Conservation (phyloP, 1,140 invertebrate species). For the Rhyacophila brunnea region DNA sequence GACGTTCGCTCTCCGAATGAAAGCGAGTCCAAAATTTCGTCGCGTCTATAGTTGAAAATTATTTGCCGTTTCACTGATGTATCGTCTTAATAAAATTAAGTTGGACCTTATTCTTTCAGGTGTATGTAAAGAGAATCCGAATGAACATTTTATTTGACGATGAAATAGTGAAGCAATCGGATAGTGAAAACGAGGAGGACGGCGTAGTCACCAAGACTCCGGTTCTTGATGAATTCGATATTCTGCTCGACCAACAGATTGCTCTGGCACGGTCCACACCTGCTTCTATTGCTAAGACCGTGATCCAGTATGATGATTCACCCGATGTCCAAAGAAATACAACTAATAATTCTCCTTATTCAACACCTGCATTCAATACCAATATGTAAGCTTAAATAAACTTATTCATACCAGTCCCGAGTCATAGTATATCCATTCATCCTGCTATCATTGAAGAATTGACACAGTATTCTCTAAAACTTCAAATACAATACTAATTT, state of each 20-base stretch:
- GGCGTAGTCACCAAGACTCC: constrained; percentile 34
- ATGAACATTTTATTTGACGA: constrained; percentile 43
- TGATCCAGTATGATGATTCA: constrained; percentile 1
- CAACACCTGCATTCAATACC: neutral
- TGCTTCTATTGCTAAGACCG: constrained; percentile 5
- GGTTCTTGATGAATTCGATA: constrained; percentile 49
- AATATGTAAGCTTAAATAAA: neutral
- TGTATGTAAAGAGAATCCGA: constrained; percentile 49
- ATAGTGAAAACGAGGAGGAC: constrained; percentile 48
- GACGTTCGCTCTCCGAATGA: too few species aligned
- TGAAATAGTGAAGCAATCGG: constrained; percentile 42
- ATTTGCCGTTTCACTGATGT: too few species aligned
- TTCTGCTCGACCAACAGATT: constrained; percentile 50
- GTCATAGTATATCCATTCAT: too few species aligned
- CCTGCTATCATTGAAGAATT: too few species aligned
- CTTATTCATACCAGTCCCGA: constrained; percentile 1
- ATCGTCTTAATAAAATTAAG: too few species aligned
- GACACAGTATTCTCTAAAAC: neutral
- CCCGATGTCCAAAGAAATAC: neutral
- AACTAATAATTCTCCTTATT: neutral
- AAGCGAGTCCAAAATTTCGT: too few species aligned
- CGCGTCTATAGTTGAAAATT: too few species aligned
- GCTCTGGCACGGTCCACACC: constrained; percentile 36
- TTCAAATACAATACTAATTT: too few species aligned
- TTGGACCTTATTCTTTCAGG: constrained; percentile 36